Evolutionary conservation across 2,888 invertebrate species (phyloP).

Genomic region (Epistrophella euchroma): DNA sequence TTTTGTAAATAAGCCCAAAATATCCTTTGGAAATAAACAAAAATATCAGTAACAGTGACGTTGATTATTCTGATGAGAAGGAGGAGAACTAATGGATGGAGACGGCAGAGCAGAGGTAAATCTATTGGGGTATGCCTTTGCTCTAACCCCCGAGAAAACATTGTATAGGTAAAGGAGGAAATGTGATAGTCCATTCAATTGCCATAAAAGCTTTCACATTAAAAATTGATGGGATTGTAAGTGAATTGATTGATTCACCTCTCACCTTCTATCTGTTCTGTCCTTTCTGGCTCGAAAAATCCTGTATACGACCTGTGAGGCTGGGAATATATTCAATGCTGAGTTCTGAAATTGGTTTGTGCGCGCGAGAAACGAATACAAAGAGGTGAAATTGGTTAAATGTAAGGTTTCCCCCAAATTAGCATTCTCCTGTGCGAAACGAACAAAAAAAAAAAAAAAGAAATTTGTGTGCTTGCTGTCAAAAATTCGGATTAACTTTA

Average conservation of each 20-base stretch:
- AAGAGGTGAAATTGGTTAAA: neutral
- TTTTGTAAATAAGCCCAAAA: constrained; percentile 26
- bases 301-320: neutral
- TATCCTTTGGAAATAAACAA: constrained; percentile 11
- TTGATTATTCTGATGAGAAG: constrained; percentile 40
- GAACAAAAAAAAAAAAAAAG: neutral
- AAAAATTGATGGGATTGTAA: constrained; percentile 81
- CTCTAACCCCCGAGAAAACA: constrained; percentile 21
- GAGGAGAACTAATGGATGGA: constrained; percentile 36
- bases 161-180: constrained; percentile 46
- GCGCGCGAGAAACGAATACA: constrained; percentile 19
- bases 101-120: constrained; percentile 44
- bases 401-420: constrained; percentile 38
- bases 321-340: neutral
- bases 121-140: constrained; percentile 30
- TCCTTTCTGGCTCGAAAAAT: neutral
- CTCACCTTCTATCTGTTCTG: constrained; percentile 46
- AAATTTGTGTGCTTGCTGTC: constrained; percentile 6
- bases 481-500: constrained; percentile 31
- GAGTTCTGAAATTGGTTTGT: neutral
- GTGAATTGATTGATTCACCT: constrained; percentile 81
- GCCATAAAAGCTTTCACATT: constrained; percentile 78
- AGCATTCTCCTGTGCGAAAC: constrained; percentile 1
- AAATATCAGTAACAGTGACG: constrained; percentile 1
- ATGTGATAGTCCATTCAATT: constrained; percentile 75